Evolutionary conservation across 2,113 vertebrate genomes (phyloP).

Genomic region (Uria aalge): DNA sequence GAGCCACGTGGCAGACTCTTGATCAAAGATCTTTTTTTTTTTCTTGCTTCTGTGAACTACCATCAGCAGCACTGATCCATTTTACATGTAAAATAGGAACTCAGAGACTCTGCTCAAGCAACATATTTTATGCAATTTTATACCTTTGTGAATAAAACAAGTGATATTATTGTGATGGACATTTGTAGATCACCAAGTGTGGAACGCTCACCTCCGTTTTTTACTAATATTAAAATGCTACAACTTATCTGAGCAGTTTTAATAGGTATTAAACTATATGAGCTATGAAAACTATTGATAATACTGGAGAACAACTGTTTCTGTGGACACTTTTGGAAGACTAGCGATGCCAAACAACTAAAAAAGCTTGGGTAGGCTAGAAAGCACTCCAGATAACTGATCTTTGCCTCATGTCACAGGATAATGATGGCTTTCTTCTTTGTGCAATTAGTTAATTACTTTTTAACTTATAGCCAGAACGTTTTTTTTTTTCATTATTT

Average conservation of each 20-base stretch:
- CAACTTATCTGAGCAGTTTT: neutral
- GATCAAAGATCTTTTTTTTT: accelerated
- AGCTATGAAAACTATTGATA: neutral
- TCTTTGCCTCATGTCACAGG: neutral
- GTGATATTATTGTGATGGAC: neutral
- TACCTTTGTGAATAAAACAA: neutral
- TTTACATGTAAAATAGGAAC: neutral
- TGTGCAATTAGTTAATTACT: neutral
- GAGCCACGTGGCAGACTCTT: neutral
- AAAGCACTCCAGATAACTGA: neutral
- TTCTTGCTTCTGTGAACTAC: neutral
- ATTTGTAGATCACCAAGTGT: neutral
- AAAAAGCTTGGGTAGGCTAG: neutral
- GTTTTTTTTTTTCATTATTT: neutral
- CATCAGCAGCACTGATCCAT: neutral
- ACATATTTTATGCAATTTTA: neutral
- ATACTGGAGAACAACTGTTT: neutral
- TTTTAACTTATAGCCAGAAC: neutral
- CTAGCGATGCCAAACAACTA: neutral
- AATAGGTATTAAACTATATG: neutral
- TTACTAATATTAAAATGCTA: neutral
- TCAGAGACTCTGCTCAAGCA: neutral
- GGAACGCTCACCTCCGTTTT: neutral
- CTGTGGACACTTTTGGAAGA: neutral
- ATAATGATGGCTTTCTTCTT: neutral